Conservation (phyloP, 2,888 invertebrate species). For the Caenorhabditis uteleia region DNA sequence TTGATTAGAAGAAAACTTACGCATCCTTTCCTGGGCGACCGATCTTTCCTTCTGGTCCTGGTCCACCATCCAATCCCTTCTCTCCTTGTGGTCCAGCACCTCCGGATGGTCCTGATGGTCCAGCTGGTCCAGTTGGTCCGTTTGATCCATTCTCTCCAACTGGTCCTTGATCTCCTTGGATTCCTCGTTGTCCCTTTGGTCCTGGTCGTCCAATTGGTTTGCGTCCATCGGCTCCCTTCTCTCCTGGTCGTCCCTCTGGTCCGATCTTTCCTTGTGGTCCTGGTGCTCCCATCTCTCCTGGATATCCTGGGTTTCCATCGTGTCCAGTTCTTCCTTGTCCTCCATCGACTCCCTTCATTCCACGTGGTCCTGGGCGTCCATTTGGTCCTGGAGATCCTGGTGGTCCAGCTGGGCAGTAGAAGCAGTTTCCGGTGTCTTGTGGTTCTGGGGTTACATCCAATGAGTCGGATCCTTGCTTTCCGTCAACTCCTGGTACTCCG, state of each 20-base stretch:
- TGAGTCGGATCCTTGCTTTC: conserved; percentile 46
- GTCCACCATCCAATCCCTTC: conserved; percentile 50
- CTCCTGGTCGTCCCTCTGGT: conserved; percentile 56
- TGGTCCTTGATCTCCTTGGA: conserved; percentile 49
- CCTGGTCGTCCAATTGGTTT: conserved; percentile 66
- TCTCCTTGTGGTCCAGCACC: conserved; percentile 49
- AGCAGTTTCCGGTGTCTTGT: conserved; percentile 59
- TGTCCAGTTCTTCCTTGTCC: conserved; percentile 55
- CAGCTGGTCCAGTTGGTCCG: conserved; percentile 53
- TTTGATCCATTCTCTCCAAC: conserved; percentile 46
- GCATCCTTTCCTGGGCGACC: conserved; percentile 50
- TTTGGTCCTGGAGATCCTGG: conserved; percentile 50
- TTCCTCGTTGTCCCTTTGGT: conserved; percentile 61
- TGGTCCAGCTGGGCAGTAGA: conserved; percentile 51
- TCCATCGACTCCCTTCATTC: conserved; percentile 58
- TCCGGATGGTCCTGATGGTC: conserved; percentile 51
- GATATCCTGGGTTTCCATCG: conserved; percentile 62
- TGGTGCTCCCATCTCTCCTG: conserved; percentile 56
- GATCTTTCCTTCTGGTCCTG: conserved; percentile 49
- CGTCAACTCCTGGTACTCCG: conserved; percentile 47
- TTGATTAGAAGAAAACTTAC: conserved; percentile 6
- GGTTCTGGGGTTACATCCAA: conserved; percentile 61
- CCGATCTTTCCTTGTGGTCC: conserved; percentile 55
- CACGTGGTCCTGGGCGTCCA: conserved; percentile 49
- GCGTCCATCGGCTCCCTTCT: conserved; percentile 64